A percentile compares a stretch with the other conserved stretches of the same genome.
Conservation (phyloP, 2,888 invertebrate genomes). For the Drosophila diplacantha region DNA sequence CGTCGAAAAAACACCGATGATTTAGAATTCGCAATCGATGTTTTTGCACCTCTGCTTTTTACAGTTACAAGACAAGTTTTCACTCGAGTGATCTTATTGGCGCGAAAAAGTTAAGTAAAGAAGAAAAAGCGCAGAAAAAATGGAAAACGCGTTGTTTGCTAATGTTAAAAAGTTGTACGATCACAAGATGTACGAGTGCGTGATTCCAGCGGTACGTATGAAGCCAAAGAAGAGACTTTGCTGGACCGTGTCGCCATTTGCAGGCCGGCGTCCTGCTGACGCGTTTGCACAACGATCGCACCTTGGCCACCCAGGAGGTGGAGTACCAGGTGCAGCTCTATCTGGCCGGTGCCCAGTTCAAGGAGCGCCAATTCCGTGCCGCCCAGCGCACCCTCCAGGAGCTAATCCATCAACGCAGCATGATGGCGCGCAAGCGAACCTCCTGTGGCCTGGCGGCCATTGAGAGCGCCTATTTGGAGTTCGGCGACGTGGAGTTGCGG, state of each 20-base stretch:
- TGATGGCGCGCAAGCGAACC: constrained; percentile 69
- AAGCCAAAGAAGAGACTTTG: background rate
- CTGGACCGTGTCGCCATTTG: constrained; percentile 64
- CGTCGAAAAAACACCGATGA: no score
- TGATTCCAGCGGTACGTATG: constrained; percentile 82
- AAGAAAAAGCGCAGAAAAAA: constrained; percentile 36
- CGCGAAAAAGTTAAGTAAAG: background rate
- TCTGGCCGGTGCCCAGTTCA: constrained; percentile 84
- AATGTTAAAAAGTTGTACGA: constrained; percentile 85
- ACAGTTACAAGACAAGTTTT: no score
- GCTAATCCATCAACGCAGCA: constrained; percentile 79
- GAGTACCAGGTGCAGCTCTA: constrained; percentile 84
- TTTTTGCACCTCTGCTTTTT: background rate
- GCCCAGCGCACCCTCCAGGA: constrained; percentile 81
- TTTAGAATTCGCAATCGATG: no score
- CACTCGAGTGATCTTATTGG: background rate
- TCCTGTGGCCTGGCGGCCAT: constrained; percentile 59
- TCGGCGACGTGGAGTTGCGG: constrained; percentile 83
- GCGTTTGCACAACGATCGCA: constrained; percentile 81
- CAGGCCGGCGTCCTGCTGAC: constrained; percentile 84
- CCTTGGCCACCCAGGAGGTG: constrained; percentile 78
- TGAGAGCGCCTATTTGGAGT: constrained; percentile 71
- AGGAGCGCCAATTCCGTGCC: constrained; percentile 82
- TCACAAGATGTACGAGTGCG: constrained; percentile 85
- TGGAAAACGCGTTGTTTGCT: constrained; percentile 81